Conservation (phyloP, 2,888 invertebrate genomes). For the Apamea sordens region DNA sequence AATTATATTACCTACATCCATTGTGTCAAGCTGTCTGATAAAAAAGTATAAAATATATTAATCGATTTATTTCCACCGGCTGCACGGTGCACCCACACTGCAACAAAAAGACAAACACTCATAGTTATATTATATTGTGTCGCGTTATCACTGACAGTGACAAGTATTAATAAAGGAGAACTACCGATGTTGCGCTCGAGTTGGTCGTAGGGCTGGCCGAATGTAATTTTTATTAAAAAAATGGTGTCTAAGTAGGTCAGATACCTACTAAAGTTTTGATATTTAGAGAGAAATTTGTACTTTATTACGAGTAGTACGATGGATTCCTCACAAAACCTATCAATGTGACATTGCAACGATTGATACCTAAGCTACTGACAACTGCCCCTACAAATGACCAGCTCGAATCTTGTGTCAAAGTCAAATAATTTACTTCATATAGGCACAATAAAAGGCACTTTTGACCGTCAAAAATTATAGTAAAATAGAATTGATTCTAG, state of each 20-base stretch:
- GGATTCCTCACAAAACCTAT: too few species aligned
- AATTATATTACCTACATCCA: slow-evolving; percentile 52
- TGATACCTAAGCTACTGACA: background rate
- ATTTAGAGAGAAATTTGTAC: background rate
- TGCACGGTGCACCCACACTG: slow-evolving; percentile 59
- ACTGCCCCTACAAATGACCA: background rate
- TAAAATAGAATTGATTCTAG: too few species aligned
- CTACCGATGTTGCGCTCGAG: slow-evolving; percentile 79
- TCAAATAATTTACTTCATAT: too few species aligned
- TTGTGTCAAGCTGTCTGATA: slow-evolving; percentile 53
- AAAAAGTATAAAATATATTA: slow-evolving; percentile 66
- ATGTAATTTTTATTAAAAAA: background rate
- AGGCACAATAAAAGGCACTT: too few species aligned
- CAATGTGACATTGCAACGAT: background rate
- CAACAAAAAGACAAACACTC: slow-evolving; percentile 80
- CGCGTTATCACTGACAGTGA: slow-evolving; percentile 86
- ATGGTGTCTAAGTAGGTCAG: background rate
- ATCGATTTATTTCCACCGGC: slow-evolving; percentile 64
- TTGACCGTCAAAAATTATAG: too few species aligned
- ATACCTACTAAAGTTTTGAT: background rate
- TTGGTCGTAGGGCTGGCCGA: slow-evolving; percentile 42
- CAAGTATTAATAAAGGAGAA: slow-evolving; percentile 88
- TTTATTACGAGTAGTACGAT: background rate
- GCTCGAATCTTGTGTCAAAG: background rate
- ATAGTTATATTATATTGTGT: slow-evolving; percentile 80